Conservation (phyloP, 2,797 vertebrate genomes). For the Sciurus carolinensis region DNA sequence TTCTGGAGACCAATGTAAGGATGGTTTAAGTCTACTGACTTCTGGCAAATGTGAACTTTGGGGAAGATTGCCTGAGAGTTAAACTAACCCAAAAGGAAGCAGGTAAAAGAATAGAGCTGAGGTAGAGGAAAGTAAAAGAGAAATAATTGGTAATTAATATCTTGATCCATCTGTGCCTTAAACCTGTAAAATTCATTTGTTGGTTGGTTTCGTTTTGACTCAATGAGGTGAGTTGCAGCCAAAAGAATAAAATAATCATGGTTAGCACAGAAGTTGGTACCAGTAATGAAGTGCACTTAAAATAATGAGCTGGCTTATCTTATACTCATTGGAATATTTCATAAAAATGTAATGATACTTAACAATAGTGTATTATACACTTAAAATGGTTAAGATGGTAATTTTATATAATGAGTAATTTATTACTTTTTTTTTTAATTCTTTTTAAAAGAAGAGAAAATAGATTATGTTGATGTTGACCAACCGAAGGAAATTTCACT, state of each 20-base stretch:
- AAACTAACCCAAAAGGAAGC: background rate
- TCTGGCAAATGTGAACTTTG: background rate
- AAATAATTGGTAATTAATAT: background rate
- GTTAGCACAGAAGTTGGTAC: background rate
- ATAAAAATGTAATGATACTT: background rate
- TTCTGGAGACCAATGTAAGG: background rate
- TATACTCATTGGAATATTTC: background rate
- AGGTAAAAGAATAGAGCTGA: background rate
- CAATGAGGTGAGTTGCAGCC: background rate
- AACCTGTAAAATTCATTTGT: background rate
- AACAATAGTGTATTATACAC: background rate
- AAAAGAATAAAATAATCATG: background rate
- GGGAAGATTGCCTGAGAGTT: background rate
- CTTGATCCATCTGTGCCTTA: background rate
- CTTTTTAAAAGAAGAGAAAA: background rate
- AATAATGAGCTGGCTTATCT: background rate
- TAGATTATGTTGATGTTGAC: conserved; percentile 2
- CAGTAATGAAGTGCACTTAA: background rate
- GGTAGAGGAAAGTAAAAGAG: background rate
- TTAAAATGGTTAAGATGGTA: background rate
- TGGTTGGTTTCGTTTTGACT: background rate
- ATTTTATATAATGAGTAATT: background rate
- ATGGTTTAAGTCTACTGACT: background rate
- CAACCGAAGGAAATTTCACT: background rate
- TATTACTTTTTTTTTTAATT: background rate